Evolutionary conservation across 2,113 vertebrate species (phyloP).

Genomic region (Odocoileus hemionus): DNA sequence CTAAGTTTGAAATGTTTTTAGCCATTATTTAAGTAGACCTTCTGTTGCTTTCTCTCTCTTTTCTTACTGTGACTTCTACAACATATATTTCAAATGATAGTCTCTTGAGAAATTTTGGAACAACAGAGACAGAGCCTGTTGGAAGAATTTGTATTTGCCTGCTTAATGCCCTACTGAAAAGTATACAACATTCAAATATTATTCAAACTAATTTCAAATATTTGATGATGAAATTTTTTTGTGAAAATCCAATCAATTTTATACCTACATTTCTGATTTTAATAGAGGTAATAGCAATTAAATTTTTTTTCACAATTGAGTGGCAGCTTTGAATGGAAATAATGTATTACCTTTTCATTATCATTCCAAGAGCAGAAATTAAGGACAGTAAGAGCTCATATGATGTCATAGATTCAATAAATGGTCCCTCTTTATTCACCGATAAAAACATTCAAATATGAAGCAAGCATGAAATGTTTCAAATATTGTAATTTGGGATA

Average conservation of each 20-base stretch:
- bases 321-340: neutral
- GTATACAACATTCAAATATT: neutral
- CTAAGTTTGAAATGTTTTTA: neutral
- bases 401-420: neutral
- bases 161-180: neutral
- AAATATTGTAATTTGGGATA: neutral
- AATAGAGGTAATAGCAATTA: neutral
- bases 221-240: neutral
- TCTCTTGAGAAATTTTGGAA: neutral
- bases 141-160: neutral
- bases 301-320: neutral
- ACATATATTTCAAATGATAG: neutral
- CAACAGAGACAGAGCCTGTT: neutral
- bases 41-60: neutral
- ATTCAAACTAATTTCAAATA: neutral
- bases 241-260: neutral
- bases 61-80: neutral
- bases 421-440: neutral
- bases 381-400: neutral
- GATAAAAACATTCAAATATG: neutral
- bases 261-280: neutral
- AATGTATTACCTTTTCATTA: neutral
- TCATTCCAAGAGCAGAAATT: neutral
- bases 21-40: neutral
- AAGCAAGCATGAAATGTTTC: neutral